Percentiles rank a stretch among this genome's conserved stretches.
Evolutionary conservation across 92 coral and sea anemone species (phyloP).

Genomic region (Parazoanthus darwini): DNA sequence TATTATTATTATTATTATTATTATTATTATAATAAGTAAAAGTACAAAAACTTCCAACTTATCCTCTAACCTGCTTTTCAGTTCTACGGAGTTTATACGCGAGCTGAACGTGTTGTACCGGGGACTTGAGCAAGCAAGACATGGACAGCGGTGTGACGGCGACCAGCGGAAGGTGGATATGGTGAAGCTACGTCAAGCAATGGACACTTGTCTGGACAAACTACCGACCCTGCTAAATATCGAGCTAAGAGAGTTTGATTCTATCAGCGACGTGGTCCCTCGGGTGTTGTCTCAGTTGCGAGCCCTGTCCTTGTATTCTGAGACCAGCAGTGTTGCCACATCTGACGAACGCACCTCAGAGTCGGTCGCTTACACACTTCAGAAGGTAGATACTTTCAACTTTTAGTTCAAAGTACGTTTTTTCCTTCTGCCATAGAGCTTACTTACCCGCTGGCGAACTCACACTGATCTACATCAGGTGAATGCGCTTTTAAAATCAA

Average conservation of each 20-base stretch:
- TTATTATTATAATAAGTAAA: not conserved
- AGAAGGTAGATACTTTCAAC: constrained; percentile 60
- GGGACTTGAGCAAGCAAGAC: constrained; percentile 48
- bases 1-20: too few relatives aligned
- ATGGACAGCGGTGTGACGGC: constrained; percentile 16
- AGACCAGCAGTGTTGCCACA: constrained; percentile 69
- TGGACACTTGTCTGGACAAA: constrained; percentile 88
- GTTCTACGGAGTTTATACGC: constrained; percentile 73
- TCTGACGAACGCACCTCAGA: constrained; percentile 70
- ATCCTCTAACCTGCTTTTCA: constrained; percentile 21
- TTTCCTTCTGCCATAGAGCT: too few relatives aligned
- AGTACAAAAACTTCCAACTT: not conserved
- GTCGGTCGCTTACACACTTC: constrained; percentile 84
- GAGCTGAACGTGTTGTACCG: constrained; percentile 67
- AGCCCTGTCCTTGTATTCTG: constrained; percentile 86
- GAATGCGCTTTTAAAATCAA: too few relatives aligned
- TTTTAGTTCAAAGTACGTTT: not conserved
- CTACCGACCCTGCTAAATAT: constrained; percentile 88
- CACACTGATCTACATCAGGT: too few relatives aligned
- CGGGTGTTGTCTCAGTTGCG: constrained; percentile 93
- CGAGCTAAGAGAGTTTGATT: constrained; percentile 54
- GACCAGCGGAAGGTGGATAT: constrained; percentile 51
- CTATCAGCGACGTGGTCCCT: constrained; percentile 71
- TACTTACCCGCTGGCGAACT: too few relatives aligned
- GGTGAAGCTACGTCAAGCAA: constrained; percentile 74